Base-by-base conservation (phyloP, 2,888 invertebrate genomes). In the Cheilosia scutellata region DNA sequence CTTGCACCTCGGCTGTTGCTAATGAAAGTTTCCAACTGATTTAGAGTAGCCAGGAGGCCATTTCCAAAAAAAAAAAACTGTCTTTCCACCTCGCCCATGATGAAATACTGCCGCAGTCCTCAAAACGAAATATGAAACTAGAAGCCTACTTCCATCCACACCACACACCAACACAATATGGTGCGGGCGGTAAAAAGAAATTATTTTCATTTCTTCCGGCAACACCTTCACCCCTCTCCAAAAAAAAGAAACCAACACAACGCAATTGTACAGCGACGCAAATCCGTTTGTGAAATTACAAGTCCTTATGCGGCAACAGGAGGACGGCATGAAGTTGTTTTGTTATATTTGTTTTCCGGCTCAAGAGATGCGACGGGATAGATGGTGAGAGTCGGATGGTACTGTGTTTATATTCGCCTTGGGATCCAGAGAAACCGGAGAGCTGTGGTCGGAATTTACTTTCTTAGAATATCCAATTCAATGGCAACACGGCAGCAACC, bases 241-340 rank as follows among this genome's bases (percentile, higher is more conserved):
- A 58, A n/a, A 16, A 20, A 13, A 53, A 29, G 29, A 44, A 16
- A 47, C 42, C 13, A 1, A 5, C 4, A 16, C 6, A 47, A n/a
- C 16, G 6, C 16, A 16, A 47, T 47, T 27, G 25, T 29, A 7
- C 13, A 37, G 33, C 37, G 27, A 31, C 37, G 49, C n/a, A 71
- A 71, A 82, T 76, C 63, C 70, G 76, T 76, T 76, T 70, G 70
- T 65, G 58, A 63, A 70, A 79, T 70, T 70, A 84, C 74, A 84
- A 75, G 40, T 31, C 68, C 51, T 74, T 55, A 40, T 62, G 53
- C 11, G 37, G 49, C 63, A 51, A 42, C 55, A 57, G 25, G 11
- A 33, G 47, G 51, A 25, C 37, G 55, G 40, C 66, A 62, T 62
- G 49, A 42, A 51, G 66, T 51, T 62, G 44, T 44, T 44, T 44